Conservation (phyloP, 2,797 vertebrate species). For the Acrossocheilus fasciatus region DNA sequence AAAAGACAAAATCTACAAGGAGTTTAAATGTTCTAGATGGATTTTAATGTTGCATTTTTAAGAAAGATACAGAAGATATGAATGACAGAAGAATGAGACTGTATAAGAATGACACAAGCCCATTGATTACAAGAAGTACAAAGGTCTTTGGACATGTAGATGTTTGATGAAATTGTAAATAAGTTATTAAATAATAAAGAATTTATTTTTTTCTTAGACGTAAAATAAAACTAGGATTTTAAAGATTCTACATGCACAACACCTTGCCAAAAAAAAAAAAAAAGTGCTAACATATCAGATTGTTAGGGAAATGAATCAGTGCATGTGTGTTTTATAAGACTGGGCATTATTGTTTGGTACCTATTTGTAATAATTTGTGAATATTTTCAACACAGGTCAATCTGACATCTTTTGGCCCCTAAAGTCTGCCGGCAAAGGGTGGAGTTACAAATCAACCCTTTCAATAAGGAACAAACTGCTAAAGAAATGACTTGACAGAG, state of each 20-base stretch:
- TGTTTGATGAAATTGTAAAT: constrained; percentile 82
- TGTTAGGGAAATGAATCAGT: not conserved
- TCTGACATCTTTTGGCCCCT: not conserved
- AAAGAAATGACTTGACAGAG: constrained; percentile 31
- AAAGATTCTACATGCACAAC: constrained; percentile 91
- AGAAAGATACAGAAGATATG: constrained; percentile 37
- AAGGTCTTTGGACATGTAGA: constrained; percentile 76
- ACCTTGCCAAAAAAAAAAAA: constrained; percentile 74
- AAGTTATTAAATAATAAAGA: constrained; percentile 92
- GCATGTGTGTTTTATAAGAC: not conserved
- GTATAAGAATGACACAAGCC: constrained; percentile 74
- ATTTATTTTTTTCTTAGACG: constrained; percentile 77
- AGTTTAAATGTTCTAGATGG: constrained; percentile 34
- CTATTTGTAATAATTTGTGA: constrained; percentile 30
- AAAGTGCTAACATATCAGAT: not conserved
- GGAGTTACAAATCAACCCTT: constrained; percentile 20
- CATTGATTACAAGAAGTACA: constrained; percentile 82
- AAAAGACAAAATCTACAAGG: constrained; percentile 34
- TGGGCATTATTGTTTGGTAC: constrained; percentile 16
- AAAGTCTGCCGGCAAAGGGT: constrained; percentile 2
- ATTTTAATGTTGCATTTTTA: constrained; percentile 30
- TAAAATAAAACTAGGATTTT: constrained; percentile 86
- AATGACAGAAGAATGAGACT: constrained; percentile 67
- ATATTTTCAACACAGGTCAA: not conserved
- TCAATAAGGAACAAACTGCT: constrained; percentile 29